Evolutionary conservation across 2,797 vertebrate genomes (phyloP).

Genomic region (Gambelia wislizenii): DNA sequence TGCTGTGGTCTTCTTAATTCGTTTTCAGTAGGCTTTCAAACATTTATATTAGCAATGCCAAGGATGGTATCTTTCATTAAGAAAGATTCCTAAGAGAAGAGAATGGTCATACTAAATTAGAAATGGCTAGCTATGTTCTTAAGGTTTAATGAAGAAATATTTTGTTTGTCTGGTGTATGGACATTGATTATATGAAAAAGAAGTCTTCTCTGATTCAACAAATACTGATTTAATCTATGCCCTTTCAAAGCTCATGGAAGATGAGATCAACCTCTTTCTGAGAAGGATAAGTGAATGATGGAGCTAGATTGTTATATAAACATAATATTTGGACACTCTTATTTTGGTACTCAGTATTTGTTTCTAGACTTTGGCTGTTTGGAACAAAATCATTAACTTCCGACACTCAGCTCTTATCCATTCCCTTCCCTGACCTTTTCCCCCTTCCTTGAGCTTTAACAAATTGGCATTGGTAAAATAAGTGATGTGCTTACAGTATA

Average conservation of each 20-base stretch:
- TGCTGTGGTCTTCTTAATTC: background rate
- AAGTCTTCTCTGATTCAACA: background rate
- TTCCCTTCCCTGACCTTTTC: background rate
- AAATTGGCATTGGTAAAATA: background rate
- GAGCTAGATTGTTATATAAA: background rate
- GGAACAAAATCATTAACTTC: background rate
- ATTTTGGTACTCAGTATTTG: background rate
- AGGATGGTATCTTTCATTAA: background rate
- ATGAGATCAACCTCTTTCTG: background rate
- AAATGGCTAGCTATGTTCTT: background rate
- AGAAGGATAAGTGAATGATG: background rate
- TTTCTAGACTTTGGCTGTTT: background rate
- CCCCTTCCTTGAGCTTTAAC: background rate
- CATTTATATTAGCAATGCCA: background rate
- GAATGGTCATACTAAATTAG: background rate
- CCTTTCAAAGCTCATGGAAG: background rate
- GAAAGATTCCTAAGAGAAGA: background rate
- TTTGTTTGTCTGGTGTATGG: background rate
- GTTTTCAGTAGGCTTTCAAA: conserved; percentile 3
- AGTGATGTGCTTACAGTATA: background rate
- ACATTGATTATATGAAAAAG: background rate
- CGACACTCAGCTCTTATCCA: background rate
- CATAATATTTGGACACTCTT: background rate
- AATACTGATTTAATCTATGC: background rate
- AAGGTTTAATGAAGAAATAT: background rate